Evolutionary conservation across 2,797 vertebrate species (phyloP), one percentile per base, ranked within the genome.

Genomic region (Otolemur crassicaudatus): DNA sequence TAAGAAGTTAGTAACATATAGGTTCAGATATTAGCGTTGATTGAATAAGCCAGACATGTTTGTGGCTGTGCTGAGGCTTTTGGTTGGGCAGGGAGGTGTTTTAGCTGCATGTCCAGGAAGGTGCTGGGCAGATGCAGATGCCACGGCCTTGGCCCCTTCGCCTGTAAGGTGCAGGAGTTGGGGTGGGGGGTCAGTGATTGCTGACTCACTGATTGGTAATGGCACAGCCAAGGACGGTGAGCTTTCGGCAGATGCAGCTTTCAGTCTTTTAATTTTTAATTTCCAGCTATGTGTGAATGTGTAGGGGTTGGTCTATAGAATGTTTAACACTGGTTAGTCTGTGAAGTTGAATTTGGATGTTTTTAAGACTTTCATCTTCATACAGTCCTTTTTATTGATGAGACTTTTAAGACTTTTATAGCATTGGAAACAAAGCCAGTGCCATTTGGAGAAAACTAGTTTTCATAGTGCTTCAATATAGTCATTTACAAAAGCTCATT

Each of bases 401-500:
- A 11, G 17, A 20, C 37, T 53, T 69, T 88, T 12, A 8, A 0
- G 27, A 58, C 16, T 70, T 85, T 91, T 65, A 5, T 31, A 20
- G 19, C 1, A 27, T 0, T 43, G 14, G 67, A 72, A 23, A 7
- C 3, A 61, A 49, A 76, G 77, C 81, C 23, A 7, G 22, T 3
- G 31, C 27, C 23, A 0, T 76, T 65, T 92, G 2, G 0, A 58
- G 65, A 63, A 53, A 20, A 7, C 53, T 12, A 5, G 0, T 1
- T 0, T 60, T 19, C 5, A 25, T 7, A n/a, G 34, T 29, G n/a
- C 56, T 5, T 3, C 14, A 34, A 19, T 31, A 0, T 1, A 4
- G 4, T 13, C 0, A 14, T 19, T 67, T 53, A 5, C 1, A 40
- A 31, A 61, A 40, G 23, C 12, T 7, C 12, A 0, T 0, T 12